Base-by-base conservation (phyloP, 2,113 vertebrate genomes). In the Alouatta palliata region DNA sequence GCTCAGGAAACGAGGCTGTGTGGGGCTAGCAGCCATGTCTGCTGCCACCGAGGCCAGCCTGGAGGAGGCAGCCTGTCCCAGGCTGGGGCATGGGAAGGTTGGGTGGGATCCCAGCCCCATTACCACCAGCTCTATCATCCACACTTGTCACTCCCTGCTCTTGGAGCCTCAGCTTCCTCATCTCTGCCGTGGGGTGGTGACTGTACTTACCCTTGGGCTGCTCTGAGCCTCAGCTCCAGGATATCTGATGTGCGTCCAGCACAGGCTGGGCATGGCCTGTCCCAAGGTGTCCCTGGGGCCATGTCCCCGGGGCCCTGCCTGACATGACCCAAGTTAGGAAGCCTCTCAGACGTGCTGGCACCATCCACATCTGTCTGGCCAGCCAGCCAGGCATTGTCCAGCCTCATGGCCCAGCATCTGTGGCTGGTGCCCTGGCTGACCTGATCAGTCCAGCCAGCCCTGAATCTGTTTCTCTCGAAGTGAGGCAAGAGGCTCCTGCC, bases 291-390 rank as follows among this genome's bases (percentile, higher is more conserved):
- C 85, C 43, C 70, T 80, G 35, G 35, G 30, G 45, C 8, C 45
- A 45, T 45, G 45, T 45, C 45, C 45, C 45, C 14, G 5, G 52
- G 77, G 40, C 45, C 71, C 54, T 43, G 80, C 70, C 68, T n/a
- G 19, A 43, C 4, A 3, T 84, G 87, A 92, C 43, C 17, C 23
- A 3, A 82, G 56, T 70, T 66, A 66, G 43, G 87, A 95, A 90
- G 47, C 54, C 37, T 70, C 58, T 88, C 92, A 94, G 47, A 64
- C 7, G 1, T 70, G 49, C 88, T 94, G 91, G 95, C 81, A 71
- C 66, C 56, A 25, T 76, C 25, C 25, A 52, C 43, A 47, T 91
- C 66, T 68, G 64, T 79, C 94, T 96, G 66, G 52, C 30, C 45
- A 64, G 30, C 47, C 0, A 8, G 23, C 11, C 47, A n/a, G 52